phyloP scores from a whole-genome alignment of 2,113 vertebrate species.

The Carassius auratus region DNA sequence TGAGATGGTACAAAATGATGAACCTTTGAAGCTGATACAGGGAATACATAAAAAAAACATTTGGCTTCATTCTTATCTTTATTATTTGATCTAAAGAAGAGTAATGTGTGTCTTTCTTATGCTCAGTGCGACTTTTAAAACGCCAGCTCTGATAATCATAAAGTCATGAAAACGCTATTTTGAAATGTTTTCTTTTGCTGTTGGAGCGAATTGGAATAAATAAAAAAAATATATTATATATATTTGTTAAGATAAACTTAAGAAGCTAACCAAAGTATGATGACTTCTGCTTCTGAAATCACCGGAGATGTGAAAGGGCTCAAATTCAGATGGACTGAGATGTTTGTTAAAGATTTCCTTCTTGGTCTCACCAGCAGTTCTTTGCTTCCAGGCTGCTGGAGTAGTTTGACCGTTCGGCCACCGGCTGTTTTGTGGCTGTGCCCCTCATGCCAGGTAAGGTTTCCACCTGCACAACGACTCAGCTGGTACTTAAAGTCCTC shows the following conservation, averaged over 20 bases:
- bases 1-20: background rate
- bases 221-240: too few species aligned
- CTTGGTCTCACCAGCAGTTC: constrained; percentile 79
- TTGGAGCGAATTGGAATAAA: too few species aligned
- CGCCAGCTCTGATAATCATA: background rate
- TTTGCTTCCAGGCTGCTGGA: constrained; percentile 91
- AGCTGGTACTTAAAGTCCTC: constrained; percentile 89
- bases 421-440: constrained; percentile 82
- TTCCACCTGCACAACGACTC: constrained; percentile 81
- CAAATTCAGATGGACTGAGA: background rate
- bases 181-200: too few species aligned
- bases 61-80: background rate
- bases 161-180: too few species aligned
- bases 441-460: constrained; percentile 91
- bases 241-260: too few species aligned
- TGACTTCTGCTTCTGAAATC: too few species aligned
- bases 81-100: constrained; percentile 1
- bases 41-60: background rate
- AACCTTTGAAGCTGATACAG: background rate
- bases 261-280: too few species aligned
- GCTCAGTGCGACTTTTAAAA: background rate
- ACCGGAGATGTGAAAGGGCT: background rate
- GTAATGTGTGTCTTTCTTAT: background rate
- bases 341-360: background rate
- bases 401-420: constrained; percentile 84